Percentiles rank a stretch among this genome's conserved stretches.
Evolutionary conservation across 1,140 invertebrate species (phyloP).

Genomic region (Tetranychus urticae): DNA sequence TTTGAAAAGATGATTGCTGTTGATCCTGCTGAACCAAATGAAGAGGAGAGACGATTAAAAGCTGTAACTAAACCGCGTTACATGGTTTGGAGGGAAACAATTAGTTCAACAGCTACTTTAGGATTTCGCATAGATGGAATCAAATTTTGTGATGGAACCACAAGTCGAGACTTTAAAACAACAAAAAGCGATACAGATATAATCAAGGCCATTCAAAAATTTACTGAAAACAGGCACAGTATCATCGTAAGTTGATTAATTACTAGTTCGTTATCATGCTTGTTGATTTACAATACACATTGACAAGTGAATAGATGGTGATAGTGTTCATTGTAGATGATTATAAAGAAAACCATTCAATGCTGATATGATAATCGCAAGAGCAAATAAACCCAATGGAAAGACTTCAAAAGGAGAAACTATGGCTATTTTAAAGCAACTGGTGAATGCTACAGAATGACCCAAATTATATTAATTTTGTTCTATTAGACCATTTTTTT

Average conservation of each 20-base stretch:
- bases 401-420: not conserved
- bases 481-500: too few relatives aligned
- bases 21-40: conserved; percentile 61
- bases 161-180: conserved; percentile 90
- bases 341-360: not conserved
- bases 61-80: conserved; percentile 85
- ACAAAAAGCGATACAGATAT: conserved; percentile 60
- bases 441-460: too few relatives aligned
- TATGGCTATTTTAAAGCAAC: not conserved
- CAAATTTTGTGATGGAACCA: conserved; percentile 52
- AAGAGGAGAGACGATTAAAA: conserved; percentile 61
- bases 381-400: not conserved
- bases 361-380: not conserved
- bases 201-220: conserved; percentile 50
- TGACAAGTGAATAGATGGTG: not conserved
- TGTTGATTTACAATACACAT: not conserved
- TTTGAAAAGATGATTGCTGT: conserved; percentile 96
- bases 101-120: conserved; percentile 76
- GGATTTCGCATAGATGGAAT: conserved; percentile 92
- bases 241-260: conserved; percentile 35
- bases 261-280: not conserved
- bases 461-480: too few relatives aligned
- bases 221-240: conserved; percentile 49
- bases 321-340: not conserved
- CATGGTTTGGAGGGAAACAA: conserved; percentile 93